phyloP scores from a whole-genome alignment of 2,888 invertebrate species.

The Rhopalosiphum nymphaeae region DNA sequence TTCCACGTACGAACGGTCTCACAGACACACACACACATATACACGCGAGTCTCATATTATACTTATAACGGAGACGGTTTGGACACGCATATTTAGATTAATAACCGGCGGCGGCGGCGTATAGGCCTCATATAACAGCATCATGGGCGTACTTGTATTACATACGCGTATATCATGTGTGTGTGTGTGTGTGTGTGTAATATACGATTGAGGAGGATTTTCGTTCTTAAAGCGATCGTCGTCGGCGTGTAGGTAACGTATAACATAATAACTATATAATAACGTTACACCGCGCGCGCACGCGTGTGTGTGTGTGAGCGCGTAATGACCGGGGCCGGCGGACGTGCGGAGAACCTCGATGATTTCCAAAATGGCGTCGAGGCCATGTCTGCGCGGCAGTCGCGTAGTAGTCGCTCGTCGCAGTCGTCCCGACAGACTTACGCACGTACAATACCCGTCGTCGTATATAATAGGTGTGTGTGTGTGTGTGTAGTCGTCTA shows the following conservation, averaged over 20 bases:
- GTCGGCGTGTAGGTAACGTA: background rate
- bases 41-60: background rate
- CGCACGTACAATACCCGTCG: background rate
- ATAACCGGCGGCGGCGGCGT: constrained; percentile 29
- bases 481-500: background rate
- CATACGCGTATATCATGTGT: too few species aligned
- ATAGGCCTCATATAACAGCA: background rate
- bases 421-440: background rate
- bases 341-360: constrained; percentile 46
- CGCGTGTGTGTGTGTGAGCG: background rate
- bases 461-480: background rate
- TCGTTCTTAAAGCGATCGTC: constrained; percentile 38
- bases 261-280: constrained; percentile 52
- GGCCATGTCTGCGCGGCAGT: constrained; percentile 51
- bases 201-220: constrained; percentile 43
- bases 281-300: background rate
- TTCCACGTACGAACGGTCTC: background rate
- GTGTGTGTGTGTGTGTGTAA: background rate
- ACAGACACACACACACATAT: background rate
- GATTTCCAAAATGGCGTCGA: constrained; percentile 64
- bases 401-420: constrained; percentile 6
- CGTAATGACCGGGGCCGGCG: constrained; percentile 47
- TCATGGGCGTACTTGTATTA: constrained; percentile 45
- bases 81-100: constrained; percentile 49
- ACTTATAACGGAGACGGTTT: background rate